Evolutionary conservation across 2,888 invertebrate genomes (phyloP).

Genomic region (Eupithecia exiguata): DNA sequence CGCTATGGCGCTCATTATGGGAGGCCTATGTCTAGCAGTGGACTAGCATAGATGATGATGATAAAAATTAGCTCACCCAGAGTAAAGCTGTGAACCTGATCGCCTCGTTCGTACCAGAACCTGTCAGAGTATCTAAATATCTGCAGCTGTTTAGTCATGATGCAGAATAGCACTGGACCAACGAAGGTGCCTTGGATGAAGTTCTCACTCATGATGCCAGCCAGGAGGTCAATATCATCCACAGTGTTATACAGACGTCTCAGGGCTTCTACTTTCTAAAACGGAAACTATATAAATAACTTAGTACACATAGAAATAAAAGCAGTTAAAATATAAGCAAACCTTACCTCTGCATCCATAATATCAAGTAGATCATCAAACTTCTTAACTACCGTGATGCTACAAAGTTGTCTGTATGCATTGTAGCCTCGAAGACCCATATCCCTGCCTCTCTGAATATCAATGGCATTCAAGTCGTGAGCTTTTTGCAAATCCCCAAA

Average conservation of each 20-base stretch:
- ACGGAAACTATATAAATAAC: slow-evolving; percentile 28
- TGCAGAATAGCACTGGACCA: slow-evolving; percentile 68
- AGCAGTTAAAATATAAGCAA: neutral
- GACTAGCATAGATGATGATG: too few species aligned
- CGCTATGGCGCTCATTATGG: too few species aligned
- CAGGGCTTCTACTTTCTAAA: slow-evolving; percentile 66
- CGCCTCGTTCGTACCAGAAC: slow-evolving; percentile 72
- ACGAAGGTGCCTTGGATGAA: slow-evolving; percentile 58
- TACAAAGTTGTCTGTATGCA: slow-evolving; percentile 65
- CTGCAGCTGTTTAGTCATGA: slow-evolving; percentile 65
- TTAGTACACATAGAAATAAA: neutral
- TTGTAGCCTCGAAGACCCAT: slow-evolving; percentile 68
- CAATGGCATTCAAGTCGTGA: slow-evolving; percentile 60
- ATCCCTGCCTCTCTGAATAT: slow-evolving; percentile 70
- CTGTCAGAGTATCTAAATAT: slow-evolving; percentile 64
- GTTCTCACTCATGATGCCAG: slow-evolving; percentile 67
- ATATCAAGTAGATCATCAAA: slow-evolving; percentile 67
- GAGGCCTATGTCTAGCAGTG: too few species aligned
- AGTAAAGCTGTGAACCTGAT: slow-evolving; percentile 67
- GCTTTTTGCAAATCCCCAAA: slow-evolving; percentile 62
- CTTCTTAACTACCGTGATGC: slow-evolving; percentile 58
- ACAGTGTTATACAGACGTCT: slow-evolving; percentile 60
- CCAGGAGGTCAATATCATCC: slow-evolving; percentile 67
- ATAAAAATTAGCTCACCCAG: slow-evolving; percentile 54
- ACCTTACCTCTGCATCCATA: slow-evolving; percentile 65